These are phyloP conservation scores for Cydia strobilella DNA, from an alignment of 1,140 invertebrate genomes.

Conservation along the genomic window DNA sequence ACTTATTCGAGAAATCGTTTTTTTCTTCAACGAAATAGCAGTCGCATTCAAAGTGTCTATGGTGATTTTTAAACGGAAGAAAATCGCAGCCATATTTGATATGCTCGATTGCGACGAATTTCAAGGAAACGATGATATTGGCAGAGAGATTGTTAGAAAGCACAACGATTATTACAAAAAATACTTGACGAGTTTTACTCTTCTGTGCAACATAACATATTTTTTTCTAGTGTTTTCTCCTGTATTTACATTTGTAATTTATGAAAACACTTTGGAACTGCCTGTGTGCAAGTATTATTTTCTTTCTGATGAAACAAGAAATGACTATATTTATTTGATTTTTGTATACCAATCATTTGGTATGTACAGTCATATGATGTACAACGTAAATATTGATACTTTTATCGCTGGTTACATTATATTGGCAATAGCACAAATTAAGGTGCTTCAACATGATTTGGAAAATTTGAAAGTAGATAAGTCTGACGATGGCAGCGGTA, in stretches of 20 bases:
- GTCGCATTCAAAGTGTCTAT: constrained; percentile 54
- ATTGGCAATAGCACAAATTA: constrained; percentile 55
- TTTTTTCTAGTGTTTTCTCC: constrained; percentile 45
- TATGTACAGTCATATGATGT: constrained; percentile 63
- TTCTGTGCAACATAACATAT: constrained; percentile 53
- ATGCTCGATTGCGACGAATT: constrained; percentile 55
- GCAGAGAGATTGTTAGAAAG: constrained; percentile 47
- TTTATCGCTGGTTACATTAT: constrained; percentile 58
- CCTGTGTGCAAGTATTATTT: constrained; percentile 68
- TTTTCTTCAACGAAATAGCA: constrained; percentile 60
- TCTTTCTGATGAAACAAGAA: constrained; percentile 45
- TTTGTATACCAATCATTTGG: constrained; percentile 58
- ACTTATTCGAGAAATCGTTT: constrained; percentile 61
- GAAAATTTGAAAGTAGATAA: constrained; percentile 42
- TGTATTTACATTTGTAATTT: constrained; percentile 46
- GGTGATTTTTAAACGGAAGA: constrained; percentile 51
- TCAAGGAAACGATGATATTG: constrained; percentile 45
- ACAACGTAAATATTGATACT: constrained; percentile 59
- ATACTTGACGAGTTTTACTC: constrained; percentile 45
- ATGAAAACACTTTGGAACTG: constrained; percentile 42
- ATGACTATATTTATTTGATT: constrained; percentile 50
- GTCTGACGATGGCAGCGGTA: constrained; percentile 25
- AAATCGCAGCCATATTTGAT: constrained; percentile 49
- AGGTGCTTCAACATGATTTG: constrained; percentile 43
- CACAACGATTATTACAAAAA: constrained; percentile 46